These are phyloP conservation scores for Opisthocomus hoazin DNA, from an alignment of 2,113 vertebrate genomes.

Conservation along the genomic window DNA sequence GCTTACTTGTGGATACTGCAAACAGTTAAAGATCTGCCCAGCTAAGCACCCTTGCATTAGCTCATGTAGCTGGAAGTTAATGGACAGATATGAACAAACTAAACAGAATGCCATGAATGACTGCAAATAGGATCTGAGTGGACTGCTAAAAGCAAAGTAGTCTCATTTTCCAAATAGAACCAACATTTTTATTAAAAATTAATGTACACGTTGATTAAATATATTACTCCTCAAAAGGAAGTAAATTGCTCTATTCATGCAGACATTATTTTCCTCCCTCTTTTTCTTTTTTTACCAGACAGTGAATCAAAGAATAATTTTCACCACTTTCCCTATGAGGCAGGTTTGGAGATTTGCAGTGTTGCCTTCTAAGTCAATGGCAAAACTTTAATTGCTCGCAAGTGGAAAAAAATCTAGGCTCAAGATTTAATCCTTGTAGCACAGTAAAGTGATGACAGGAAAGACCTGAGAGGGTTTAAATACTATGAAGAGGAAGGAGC, in stretches of 20 bases:
- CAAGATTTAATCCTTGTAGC: not conserved
- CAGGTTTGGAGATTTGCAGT: not conserved
- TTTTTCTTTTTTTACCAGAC: not conserved
- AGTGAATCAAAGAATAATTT: not conserved
- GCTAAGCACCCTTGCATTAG: not conserved
- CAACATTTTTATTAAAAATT: not conserved
- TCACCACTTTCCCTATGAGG: not conserved
- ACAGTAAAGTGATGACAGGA: not conserved
- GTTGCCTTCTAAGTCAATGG: not conserved
- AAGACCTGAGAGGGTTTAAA: not conserved
- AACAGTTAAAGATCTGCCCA: not conserved
- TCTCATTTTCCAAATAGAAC: not conserved
- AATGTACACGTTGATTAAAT: not conserved
- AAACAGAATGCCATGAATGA: not conserved
- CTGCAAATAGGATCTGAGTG: not conserved
- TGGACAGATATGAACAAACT: not conserved
- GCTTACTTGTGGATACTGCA: not conserved
- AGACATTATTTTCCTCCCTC: not conserved
- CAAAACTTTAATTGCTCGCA: not conserved
- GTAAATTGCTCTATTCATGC: not conserved
- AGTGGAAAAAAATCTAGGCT: not conserved
- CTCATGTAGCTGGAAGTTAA: not conserved
- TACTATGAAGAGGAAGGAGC: not conserved
- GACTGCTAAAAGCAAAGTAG: not conserved
- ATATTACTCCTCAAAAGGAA: not conserved